Base-by-base conservation (phyloP, 2,113 vertebrate genomes). In the Leptocoma aspasia region DNA sequence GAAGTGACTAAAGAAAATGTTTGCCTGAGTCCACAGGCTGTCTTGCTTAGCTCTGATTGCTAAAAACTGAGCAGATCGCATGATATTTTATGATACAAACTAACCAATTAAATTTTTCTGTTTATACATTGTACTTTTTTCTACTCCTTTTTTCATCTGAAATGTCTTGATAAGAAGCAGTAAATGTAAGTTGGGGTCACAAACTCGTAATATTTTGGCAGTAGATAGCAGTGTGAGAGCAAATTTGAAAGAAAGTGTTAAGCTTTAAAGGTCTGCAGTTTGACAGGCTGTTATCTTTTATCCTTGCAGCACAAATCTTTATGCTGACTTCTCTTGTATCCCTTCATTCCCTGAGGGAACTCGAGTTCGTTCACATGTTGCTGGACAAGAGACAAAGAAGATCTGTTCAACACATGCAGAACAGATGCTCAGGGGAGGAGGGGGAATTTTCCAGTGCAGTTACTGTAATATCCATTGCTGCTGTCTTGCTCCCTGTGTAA, bases 401-500 rank as follows among this genome's bases (percentile, higher is more conserved):
- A 92, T 97, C 94, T 96, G 91, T 80, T 90, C 37, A 85, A 94
- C 98, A 97, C 87, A 66, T 97, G 97, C 73, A 89, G 84, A 97
- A 59, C 98, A 98, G 97, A 98, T 97, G 98, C 95, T 52, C 68
- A 35, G 59, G 81, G 81, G 88, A 94, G 83, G 82, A 96, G 90
- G 82, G 77, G 82, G 66, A 88, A 41, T 89, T 96, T 96, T 93
- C 88, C 86, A 90, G 76, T 18, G 30, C 71, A 72, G 56, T 96
- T 91, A 64, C 85, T 93, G 69, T 69, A 86, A 97, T 95, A 95
- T 86, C 96, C 80, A 95, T 88, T 84, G 96, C 97, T 80, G 70
- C 94, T 86, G 95, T 86, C 94, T 91, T 65, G 64, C 66, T 97
- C 92, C 82, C 92, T 66, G 28, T 41, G 69, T 80, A 88, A 92